A percentile compares a stretch with the other conserved stretches of the same genome.
phyloP scores from a whole-genome alignment of 2,113 vertebrate genomes.

The Excalfactoria chinensis region DNA sequence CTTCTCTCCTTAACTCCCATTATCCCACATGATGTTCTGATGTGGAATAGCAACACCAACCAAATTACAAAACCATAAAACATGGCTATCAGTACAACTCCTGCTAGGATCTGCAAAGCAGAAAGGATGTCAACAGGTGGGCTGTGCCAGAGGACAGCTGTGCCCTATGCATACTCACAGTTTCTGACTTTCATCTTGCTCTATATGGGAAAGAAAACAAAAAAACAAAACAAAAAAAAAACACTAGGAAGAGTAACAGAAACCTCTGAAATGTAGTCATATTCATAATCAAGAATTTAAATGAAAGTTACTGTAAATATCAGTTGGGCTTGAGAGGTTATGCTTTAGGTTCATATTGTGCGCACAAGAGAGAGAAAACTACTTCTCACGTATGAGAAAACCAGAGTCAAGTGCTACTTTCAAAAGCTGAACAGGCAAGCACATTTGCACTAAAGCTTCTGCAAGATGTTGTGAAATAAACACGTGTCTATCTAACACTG shows the following conservation, averaged over 20 bases:
- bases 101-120: neutral
- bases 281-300: neutral
- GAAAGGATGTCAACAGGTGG: neutral
- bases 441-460: neutral
- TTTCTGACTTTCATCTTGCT: neutral
- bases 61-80: no score
- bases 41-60: no score
- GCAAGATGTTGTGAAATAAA: neutral
- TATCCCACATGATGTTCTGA: no score
- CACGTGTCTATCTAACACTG: neutral
- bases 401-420: rapidly evolving
- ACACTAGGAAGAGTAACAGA: neutral
- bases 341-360: neutral
- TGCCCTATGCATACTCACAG: neutral
- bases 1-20: no score
- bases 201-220: neutral
- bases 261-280: neutral
- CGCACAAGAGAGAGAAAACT: neutral
- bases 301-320: constrained; percentile 14
- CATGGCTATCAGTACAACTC: neutral
- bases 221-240: neutral
- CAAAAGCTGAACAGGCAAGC: neutral
- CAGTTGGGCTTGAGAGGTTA: neutral
- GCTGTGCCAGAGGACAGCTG: neutral
- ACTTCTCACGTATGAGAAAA: neutral